A percentile compares a stretch with the other conserved stretches of the same genome.
Conservation (phyloP, 2,113 vertebrate genomes). For the Charadrius vociferus region DNA sequence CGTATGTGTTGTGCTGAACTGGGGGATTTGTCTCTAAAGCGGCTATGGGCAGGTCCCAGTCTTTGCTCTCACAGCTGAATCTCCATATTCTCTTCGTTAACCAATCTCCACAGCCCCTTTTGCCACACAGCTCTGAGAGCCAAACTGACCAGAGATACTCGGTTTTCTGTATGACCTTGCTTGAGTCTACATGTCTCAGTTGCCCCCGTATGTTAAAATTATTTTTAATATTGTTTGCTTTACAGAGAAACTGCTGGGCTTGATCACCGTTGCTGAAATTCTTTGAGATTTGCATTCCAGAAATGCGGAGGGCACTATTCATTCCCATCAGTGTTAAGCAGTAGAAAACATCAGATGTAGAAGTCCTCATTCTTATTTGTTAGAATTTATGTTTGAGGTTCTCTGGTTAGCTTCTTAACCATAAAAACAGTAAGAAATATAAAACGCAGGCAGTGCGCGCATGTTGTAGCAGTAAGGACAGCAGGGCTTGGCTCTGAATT, state of each 20-base stretch:
- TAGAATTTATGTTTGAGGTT: neutral
- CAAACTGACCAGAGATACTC: neutral
- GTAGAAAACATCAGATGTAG: neutral
- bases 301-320: neutral
- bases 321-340: neutral
- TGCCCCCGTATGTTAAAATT: neutral
- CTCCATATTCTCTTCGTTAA: neutral
- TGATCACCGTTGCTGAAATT: neutral
- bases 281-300: neutral
- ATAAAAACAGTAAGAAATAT: neutral
- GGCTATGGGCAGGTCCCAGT: neutral
- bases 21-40: neutral
- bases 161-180: neutral
- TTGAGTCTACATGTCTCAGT: neutral
- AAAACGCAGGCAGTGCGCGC: neutral
- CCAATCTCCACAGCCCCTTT: neutral
- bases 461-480: neutral
- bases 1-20: accelerated
- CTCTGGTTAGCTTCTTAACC: neutral
- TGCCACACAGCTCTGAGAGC: neutral
- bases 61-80: neutral
- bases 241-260: neutral
- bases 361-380: neutral
- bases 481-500: neutral
- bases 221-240: neutral